Conservation (phyloP, 2,888 invertebrate genomes). For the Mactromeris polynyma region DNA sequence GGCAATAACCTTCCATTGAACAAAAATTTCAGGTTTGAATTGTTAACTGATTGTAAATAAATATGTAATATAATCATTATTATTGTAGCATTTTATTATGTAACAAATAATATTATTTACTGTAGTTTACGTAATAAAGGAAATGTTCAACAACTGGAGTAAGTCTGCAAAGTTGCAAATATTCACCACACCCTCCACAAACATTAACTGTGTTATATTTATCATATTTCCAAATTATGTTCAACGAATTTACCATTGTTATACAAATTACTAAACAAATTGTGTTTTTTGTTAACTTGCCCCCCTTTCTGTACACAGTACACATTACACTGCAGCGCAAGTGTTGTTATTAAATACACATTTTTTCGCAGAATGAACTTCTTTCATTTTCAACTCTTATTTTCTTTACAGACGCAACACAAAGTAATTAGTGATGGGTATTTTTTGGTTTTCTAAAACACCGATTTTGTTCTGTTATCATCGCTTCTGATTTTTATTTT, state of each 20-base stretch:
- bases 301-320: neutral
- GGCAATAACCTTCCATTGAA: neutral
- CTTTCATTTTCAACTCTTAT: neutral
- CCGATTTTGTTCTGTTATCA: neutral
- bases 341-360: neutral
- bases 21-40: neutral
- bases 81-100: neutral
- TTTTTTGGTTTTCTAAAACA: constrained; percentile 3
- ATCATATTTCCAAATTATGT: neutral
- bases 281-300: neutral
- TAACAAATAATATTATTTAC: neutral
- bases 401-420: constrained; percentile 36
- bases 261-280: neutral
- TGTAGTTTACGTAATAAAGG: neutral
- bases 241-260: neutral
- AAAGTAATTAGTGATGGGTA: constrained; percentile 39
- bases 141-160: neutral
- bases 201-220: neutral
- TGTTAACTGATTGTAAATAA: neutral
- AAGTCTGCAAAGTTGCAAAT: neutral
- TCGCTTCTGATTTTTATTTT: neutral
- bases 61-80: neutral
- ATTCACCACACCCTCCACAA: neutral
- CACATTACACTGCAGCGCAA: neutral
- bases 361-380: neutral